Evolutionary conservation across 2,113 vertebrate species (phyloP).

Genomic region (Illadopsis cleaveri): DNA sequence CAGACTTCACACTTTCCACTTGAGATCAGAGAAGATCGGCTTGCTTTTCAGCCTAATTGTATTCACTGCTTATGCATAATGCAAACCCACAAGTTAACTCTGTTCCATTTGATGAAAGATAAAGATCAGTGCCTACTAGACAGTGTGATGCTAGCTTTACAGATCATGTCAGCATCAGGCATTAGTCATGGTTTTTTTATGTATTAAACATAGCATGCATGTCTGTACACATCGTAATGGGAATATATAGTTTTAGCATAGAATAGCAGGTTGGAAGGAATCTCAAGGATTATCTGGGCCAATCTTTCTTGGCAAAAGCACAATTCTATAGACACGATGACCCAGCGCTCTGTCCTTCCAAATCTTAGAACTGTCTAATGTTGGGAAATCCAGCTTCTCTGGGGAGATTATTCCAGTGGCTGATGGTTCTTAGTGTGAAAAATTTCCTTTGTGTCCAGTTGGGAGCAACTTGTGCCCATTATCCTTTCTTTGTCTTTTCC

Average conservation of each 20-base stretch:
- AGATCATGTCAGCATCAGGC: not conserved
- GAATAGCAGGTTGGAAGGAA: not conserved
- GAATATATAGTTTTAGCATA: not conserved
- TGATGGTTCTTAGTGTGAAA: not conserved
- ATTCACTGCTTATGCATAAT: conserved; percentile 25
- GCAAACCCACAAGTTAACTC: not conserved
- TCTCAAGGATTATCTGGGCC: not conserved
- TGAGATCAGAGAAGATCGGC: not conserved
- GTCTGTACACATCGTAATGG: not conserved
- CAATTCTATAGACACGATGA: accelerated
- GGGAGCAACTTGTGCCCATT: not conserved
- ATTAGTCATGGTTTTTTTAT: not conserved
- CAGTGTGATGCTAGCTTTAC: not conserved
- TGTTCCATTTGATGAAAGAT: conserved; percentile 3
- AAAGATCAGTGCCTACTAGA: not conserved
- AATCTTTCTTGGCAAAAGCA: not conserved
- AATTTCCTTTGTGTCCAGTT: not conserved
- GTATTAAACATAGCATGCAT: not conserved
- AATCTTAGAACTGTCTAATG: not conserved
- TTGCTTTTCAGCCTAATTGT: conserved; percentile 30
- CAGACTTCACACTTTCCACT: not conserved
- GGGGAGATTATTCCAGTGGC: not conserved
- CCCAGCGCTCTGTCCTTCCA: not conserved
- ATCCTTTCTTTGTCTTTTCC: not conserved
- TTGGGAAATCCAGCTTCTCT: not conserved